Evolutionary conservation across 1,140 invertebrate genomes (phyloP).

Genomic region (Drosophila parvula): DNA sequence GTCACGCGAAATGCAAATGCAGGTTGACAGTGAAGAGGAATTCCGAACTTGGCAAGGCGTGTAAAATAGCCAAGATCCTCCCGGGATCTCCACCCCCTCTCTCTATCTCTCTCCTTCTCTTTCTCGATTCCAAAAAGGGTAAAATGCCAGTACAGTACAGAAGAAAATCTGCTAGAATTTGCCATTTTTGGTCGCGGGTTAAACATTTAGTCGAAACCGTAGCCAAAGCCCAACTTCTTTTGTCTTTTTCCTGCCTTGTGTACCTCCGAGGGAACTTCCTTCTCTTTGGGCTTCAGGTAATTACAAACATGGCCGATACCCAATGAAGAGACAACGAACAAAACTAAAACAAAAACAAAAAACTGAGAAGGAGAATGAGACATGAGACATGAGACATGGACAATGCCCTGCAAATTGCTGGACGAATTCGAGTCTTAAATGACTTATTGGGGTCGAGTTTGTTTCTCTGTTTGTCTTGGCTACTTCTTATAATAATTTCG

Average conservation of each 20-base stretch:
- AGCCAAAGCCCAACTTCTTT: neutral
- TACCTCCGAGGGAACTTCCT: conserved; percentile 6
- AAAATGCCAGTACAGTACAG: conserved; percentile 58
- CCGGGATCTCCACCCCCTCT: neutral
- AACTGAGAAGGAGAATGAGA: conserved; percentile 1
- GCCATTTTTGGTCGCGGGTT: conserved; percentile 63
- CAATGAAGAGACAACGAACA: conserved; percentile 8
- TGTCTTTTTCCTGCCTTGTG: neutral
- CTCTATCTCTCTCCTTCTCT: neutral
- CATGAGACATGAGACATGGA: conserved; percentile 16
- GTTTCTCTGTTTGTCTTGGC: conserved; percentile 35
- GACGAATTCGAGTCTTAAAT: conserved; percentile 35
- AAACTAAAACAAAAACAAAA: conserved; percentile 8
- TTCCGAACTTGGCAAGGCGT: conserved; percentile 44
- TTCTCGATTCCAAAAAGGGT: conserved; percentile 59
- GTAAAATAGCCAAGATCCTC: conserved; percentile 54
- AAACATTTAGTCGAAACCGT: conserved; percentile 61
- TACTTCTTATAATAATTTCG: conserved; percentile 32
- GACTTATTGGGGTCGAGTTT: conserved; percentile 40
- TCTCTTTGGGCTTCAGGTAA: conserved; percentile 34
- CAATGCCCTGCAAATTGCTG: conserved; percentile 30
- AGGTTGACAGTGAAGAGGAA: conserved; percentile 61
- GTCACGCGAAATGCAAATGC: conserved; percentile 80
- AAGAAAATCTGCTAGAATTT: conserved; percentile 77
- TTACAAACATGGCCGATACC: conserved; percentile 60